Conservation (phyloP, 1,140 invertebrate genomes). For the Lasaia peninsularis region DNA sequence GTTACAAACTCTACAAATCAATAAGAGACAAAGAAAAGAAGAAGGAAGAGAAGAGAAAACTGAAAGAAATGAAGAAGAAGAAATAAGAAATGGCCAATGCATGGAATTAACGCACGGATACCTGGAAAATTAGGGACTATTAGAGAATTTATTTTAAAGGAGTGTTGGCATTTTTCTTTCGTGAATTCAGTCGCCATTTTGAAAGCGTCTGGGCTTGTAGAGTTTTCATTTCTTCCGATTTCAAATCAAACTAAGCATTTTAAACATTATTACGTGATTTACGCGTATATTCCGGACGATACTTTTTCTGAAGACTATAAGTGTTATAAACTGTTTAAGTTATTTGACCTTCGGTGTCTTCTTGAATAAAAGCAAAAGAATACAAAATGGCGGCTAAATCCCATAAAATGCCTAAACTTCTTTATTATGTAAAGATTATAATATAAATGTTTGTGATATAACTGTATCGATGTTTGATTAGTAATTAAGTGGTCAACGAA, state of each 20-base stretch:
- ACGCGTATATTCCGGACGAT: no score
- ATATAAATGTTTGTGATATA: not conserved
- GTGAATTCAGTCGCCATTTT: not conserved
- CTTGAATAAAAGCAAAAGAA: not conserved
- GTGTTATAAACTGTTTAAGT: no score
- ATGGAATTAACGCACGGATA: not conserved
- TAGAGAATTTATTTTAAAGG: not conserved
- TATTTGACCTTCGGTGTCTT: no score
- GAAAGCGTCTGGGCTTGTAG: no score
- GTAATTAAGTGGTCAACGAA: not conserved
- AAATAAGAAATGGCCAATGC: slow-evolving; percentile 46
- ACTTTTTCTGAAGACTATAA: no score
- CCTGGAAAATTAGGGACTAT: slow-evolving; percentile 1
- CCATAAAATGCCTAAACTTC: not conserved
- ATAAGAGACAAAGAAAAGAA: slow-evolving; percentile 84
- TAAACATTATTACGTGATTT: no score
- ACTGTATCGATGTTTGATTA: not conserved
- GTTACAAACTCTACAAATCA: slow-evolving; percentile 89
- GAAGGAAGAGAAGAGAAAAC: slow-evolving; percentile 84
- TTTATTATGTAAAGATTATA: not conserved
- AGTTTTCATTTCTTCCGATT: no score
- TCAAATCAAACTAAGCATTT: no score
- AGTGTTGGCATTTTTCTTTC: not conserved
- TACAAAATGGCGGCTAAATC: not conserved
- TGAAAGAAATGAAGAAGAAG: slow-evolving; percentile 81